Conservation (phyloP, 2,888 invertebrate genomes). For the Eupithecia dodoneata region DNA sequence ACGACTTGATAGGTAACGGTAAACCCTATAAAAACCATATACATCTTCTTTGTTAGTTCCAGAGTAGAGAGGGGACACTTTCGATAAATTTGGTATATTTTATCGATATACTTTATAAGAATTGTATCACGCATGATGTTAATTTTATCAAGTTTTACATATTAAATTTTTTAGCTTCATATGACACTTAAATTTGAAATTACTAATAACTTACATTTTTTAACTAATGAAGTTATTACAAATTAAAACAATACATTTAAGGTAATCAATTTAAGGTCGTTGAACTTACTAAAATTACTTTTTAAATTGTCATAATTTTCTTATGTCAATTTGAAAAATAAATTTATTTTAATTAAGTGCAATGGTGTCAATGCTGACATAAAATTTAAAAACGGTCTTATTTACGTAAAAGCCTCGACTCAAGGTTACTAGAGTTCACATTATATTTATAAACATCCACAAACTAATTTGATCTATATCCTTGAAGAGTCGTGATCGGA, state of each 20-base stretch:
- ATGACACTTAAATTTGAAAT: background rate
- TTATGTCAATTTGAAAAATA: background rate
- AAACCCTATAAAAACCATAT: slow-evolving; percentile 65
- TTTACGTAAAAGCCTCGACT: background rate
- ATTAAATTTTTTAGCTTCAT: background rate
- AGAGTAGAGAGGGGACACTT: slow-evolving; percentile 50
- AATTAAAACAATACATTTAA: too few relatives aligned
- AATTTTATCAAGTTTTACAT: background rate
- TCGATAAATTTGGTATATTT: background rate
- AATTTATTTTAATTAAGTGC: background rate
- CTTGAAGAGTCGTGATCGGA: slow-evolving; percentile 71
- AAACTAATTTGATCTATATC: slow-evolving; percentile 50
- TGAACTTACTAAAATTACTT: background rate
- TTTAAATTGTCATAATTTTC: too few relatives aligned
- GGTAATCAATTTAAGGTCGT: background rate
- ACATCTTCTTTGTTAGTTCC: slow-evolving; percentile 54
- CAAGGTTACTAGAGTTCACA: background rate
- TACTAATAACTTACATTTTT: too few relatives aligned
- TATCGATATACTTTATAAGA: slow-evolving; percentile 24
- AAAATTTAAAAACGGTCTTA: background rate
- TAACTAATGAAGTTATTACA: background rate
- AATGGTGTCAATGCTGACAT: background rate
- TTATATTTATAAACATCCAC: slow-evolving; percentile 38
- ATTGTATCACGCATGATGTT: slow-evolving; percentile 4
- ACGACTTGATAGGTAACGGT: slow-evolving; percentile 65